phyloP scores from a whole-genome alignment of 2,797 vertebrate species.

The Spatula clypeata region DNA sequence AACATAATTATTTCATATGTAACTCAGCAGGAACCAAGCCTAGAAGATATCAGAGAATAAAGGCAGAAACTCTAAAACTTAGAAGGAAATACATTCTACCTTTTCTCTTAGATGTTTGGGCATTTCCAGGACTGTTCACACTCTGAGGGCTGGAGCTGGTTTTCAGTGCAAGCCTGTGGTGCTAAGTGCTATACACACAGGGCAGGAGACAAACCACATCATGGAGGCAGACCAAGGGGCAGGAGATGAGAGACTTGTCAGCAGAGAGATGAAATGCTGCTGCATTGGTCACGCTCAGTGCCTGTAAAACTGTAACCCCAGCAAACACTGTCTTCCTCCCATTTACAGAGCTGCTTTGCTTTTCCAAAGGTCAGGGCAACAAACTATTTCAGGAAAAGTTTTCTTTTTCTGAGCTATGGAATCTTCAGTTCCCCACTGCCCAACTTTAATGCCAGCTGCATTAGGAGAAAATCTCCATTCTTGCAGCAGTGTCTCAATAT shows the following conservation, averaged over 20 bases:
- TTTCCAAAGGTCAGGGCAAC: not conserved
- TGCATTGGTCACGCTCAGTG: not conserved
- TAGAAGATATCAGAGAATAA: not conserved
- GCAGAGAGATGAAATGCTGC: rapidly evolving
- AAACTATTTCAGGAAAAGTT: not conserved
- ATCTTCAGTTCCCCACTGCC: not conserved
- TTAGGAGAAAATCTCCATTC: constrained; percentile 6
- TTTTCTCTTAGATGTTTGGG: not conserved
- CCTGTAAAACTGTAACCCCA: rapidly evolving
- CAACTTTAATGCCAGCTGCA: constrained; percentile 3
- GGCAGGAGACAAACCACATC: rapidly evolving
- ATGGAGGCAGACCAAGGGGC: not conserved
- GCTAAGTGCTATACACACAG: not conserved
- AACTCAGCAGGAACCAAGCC: not conserved
- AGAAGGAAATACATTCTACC: not conserved
- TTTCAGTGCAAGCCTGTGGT: rapidly evolving
- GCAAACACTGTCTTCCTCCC: not conserved
- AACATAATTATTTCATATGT: constrained; percentile 57
- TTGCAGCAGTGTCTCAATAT: constrained; percentile 27
- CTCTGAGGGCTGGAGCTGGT: not conserved
- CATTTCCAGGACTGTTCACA: not conserved
- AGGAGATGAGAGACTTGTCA: not conserved
- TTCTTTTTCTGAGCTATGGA: not conserved
- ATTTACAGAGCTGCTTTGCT: not conserved
- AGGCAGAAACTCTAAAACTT: not conserved